Percentiles rank a stretch among this genome's conserved stretches.
These are phyloP conservation scores for Lottia scabra DNA, from an alignment of 2,888 invertebrate genomes.

Conservation along the genomic window DNA sequence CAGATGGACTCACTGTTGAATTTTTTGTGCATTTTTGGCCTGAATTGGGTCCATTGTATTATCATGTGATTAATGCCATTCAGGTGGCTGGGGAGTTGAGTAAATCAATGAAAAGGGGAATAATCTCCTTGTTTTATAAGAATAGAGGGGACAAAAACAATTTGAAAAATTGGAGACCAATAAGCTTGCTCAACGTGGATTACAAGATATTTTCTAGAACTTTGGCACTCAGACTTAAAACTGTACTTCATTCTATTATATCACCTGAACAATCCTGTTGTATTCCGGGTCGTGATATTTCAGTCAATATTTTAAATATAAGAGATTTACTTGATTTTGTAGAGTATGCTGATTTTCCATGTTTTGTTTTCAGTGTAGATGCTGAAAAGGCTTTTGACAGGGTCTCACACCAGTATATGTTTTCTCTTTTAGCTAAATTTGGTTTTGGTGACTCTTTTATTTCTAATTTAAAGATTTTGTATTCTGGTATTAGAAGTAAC, in stretches of 20 bases:
- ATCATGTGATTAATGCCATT: no score
- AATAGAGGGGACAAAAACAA: slow-evolving; percentile 22
- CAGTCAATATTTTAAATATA: slow-evolving; percentile 37
- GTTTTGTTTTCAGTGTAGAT: slow-evolving; percentile 36
- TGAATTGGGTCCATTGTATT: no score
- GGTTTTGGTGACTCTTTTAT: no score
- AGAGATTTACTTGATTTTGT: slow-evolving; percentile 34
- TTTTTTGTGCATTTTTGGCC: no score
- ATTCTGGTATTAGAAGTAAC: no score
- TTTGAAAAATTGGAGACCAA: slow-evolving; percentile 39
- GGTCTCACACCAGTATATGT: no score
- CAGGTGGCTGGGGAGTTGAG: no score
- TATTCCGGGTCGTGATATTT: slow-evolving; percentile 34
- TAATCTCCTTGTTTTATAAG: slow-evolving; percentile 35
- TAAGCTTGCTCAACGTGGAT: slow-evolving; percentile 38
- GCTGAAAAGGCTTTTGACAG: slow-evolving; percentile 46
- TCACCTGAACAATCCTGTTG: slow-evolving; percentile 44
- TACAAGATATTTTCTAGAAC: slow-evolving; percentile 39
- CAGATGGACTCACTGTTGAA: no score
- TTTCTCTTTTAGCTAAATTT: no score
- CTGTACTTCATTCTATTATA: no score
- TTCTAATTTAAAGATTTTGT: no score
- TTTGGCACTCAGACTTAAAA: slow-evolving; percentile 30
- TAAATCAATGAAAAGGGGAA: no score
- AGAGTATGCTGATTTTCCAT: slow-evolving; percentile 29